These are phyloP conservation scores for Drosophila stalkeri DNA, from an alignment of 2,888 invertebrate genomes.

Conservation along the genomic window DNA sequence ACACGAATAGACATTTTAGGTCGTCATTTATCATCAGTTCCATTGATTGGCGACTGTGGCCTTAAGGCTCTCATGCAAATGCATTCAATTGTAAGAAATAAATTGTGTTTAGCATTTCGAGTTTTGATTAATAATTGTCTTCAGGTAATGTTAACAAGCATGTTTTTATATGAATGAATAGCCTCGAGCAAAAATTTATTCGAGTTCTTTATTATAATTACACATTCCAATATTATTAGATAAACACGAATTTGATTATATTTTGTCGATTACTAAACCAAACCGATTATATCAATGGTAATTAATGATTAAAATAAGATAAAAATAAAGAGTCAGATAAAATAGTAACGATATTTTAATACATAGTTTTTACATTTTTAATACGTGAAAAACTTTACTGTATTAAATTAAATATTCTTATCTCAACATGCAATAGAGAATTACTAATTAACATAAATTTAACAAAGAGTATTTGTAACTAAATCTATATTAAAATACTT, in stretches of 20 bases:
- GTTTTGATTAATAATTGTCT: conserved; percentile 49
- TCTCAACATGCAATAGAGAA: too few species aligned
- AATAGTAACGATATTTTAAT: too few species aligned
- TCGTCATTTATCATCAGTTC: conserved; percentile 70
- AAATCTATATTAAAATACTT: too few species aligned
- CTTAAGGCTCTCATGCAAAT: conserved; percentile 36
- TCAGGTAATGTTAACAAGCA: conserved; percentile 11
- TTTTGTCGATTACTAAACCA: neutral
- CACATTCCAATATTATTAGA: neutral
- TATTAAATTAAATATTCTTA: too few species aligned
- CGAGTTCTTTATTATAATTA: neutral
- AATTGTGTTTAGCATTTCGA: conserved; percentile 53
- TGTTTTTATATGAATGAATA: neutral
- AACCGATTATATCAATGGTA: neutral
- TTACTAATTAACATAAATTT: too few species aligned
- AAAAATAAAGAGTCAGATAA: too few species aligned
- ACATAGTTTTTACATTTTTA: too few species aligned
- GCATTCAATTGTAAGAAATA: conserved; percentile 68
- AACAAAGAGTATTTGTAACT: too few species aligned
- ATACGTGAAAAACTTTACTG: too few species aligned
- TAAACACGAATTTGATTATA: neutral
- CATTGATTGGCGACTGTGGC: conserved; percentile 46
- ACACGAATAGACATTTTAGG: conserved; percentile 34
- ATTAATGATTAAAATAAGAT: neutral
- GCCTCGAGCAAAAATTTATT: neutral